Base-by-base conservation (phyloP, 2,888 invertebrate genomes). In the Eristalis intricaria region DNA sequence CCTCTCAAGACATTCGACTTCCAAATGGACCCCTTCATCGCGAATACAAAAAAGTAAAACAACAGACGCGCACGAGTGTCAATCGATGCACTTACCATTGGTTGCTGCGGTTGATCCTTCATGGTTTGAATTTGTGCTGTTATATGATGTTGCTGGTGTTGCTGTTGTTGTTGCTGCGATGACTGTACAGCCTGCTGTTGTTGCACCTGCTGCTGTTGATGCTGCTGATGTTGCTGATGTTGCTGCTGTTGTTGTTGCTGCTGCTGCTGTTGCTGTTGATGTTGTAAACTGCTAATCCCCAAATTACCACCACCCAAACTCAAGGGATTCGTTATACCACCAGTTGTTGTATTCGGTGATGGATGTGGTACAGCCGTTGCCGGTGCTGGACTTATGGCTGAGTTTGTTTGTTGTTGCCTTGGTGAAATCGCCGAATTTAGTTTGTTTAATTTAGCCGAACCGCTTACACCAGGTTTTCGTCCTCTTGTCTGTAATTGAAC, bases 21-120 rank as follows among this genome's bases (percentile, higher is more conserved):
- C 26, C 26, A 26, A 4, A 26, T 26, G 26, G 26, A 26, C 26
- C 4, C 26, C 26, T 32, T 2, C 2, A 2, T 38, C 11, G 11
- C 10, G 5, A 38, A 38, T 38, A 38, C 38, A 38, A 38, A 38
- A 8, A 10, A n/a, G n/a, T 13, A 19, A 50, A 19, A 50, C 19
- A 50, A 50, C 50, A 50, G 3, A 61, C 11, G 11, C 8, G 8
- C 10, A n/a, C 8, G 10, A 2, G 10, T 61, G 8, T 61, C 10
- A 15, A 75, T n/a, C 29, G 10, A 32, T 32, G 32, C 61, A 90
- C 92, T 92, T 85, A 93, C 93, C 93, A 93, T 93, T 56, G 93
- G 93, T 90, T 93, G 93, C 89, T 93, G 93, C 83, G 93, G 93
- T 91, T 93, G 93, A 91, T 93, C 93, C 90, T 93, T 93, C 93